phyloP scores from a whole-genome alignment of 2,797 vertebrate genomes.

The Scleropages formosus region DNA sequence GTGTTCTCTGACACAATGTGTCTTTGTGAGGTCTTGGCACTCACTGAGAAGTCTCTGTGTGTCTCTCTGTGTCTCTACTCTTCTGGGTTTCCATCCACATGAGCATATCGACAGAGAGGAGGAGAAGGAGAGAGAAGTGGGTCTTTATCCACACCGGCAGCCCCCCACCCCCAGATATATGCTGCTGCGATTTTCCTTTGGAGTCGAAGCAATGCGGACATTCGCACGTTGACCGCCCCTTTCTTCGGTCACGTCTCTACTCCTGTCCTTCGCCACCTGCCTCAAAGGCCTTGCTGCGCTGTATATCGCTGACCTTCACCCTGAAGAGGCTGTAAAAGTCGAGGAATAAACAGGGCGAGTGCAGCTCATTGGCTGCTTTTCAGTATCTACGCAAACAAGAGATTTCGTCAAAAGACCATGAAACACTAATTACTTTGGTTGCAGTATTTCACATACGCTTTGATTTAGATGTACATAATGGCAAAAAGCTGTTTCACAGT shows the following conservation, averaged over 20 bases:
- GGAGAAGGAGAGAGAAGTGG: constrained; percentile 15
- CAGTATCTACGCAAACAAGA: neutral
- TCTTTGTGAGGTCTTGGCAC: constrained; percentile 66
- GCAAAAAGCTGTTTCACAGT: too few species aligned
- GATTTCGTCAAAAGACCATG: neutral
- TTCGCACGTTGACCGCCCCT: neutral
- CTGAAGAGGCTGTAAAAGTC: neutral
- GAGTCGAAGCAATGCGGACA: neutral
- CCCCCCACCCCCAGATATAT: neutral
- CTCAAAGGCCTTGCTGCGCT: neutral
- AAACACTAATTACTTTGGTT: neutral
- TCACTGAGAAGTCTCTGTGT: constrained; percentile 49
- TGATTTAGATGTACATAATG: neutral
- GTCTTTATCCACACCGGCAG: constrained; percentile 13
- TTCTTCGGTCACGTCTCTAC: constrained; percentile 7
- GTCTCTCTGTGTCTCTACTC: constrained; percentile 26
- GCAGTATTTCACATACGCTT: neutral
- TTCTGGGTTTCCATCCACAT: constrained; percentile 14
- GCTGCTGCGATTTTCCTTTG: neutral
- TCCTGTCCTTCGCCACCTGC: neutral
- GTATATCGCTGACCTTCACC: constrained; percentile 18
- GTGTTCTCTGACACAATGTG: constrained; percentile 64
- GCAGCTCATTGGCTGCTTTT: constrained; percentile 13
- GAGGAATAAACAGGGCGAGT: neutral
- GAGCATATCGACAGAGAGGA: constrained; percentile 11